Evolutionary conservation across 2,888 invertebrate species (phyloP).

Genomic region (Neoitamus cyanurus): DNA sequence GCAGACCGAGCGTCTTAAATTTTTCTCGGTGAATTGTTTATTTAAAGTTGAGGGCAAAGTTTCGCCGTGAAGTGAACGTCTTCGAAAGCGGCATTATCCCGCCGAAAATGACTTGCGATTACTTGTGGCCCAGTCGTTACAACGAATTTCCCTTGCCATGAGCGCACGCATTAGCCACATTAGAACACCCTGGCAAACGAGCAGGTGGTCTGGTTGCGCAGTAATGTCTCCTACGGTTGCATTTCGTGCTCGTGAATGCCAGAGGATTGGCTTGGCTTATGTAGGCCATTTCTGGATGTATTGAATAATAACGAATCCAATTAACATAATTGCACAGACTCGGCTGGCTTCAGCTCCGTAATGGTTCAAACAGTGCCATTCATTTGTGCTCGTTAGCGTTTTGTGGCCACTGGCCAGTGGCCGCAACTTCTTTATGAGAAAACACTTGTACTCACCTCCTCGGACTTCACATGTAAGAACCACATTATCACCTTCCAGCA

Average conservation of each 20-base stretch:
- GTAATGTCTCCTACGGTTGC: neutral
- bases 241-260: neutral
- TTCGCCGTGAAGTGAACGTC: neutral
- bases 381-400: slow-evolving; percentile 7
- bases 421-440: neutral
- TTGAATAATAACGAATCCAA: neutral
- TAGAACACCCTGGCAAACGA: neutral
- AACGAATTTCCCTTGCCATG: neutral
- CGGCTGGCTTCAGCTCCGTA: neutral
- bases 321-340: slow-evolving; percentile 19
- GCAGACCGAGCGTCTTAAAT: neutral
- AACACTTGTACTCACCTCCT: slow-evolving; percentile 76
- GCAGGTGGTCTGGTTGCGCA: neutral
- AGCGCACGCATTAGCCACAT: neutral
- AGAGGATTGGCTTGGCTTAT: neutral
- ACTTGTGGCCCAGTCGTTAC: neutral
- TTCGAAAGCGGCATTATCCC: neutral
- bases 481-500: slow-evolving; percentile 84
- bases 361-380: neutral
- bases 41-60: slow-evolving; percentile 7
- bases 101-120: neutral
- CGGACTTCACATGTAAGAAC: slow-evolving; percentile 87
- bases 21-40: neutral
- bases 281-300: neutral
- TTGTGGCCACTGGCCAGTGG: neutral